Evolutionary conservation across 2,797 vertebrate species (phyloP).

Genomic region (Sebastes trivittatus): DNA sequence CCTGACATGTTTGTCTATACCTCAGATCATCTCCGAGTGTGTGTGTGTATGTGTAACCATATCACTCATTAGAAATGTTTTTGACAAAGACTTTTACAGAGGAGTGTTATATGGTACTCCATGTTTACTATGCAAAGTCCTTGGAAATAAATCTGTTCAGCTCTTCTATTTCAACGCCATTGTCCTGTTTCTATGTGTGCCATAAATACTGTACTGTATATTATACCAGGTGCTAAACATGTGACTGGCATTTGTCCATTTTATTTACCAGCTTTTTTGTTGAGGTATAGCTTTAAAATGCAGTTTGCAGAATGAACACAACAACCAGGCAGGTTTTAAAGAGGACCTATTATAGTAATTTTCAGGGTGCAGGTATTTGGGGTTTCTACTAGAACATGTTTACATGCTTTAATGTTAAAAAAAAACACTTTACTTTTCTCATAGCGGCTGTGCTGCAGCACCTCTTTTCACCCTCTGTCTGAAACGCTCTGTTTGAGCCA

Average conservation of each 20-base stretch:
- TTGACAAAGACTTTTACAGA: background rate
- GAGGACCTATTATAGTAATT: no score
- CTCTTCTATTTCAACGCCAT: conserved; percentile 6
- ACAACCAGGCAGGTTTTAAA: no score
- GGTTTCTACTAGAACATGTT: no score
- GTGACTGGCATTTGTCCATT: background rate
- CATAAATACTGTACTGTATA: background rate
- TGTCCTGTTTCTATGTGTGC: background rate
- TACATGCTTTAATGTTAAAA: no score
- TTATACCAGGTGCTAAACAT: background rate
- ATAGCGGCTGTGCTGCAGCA: no score
- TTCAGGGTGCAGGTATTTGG: no score
- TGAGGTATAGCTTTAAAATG: background rate
- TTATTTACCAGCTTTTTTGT: background rate
- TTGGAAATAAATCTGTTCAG: conserved; percentile 68
- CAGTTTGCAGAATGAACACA: no score
- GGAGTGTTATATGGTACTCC: conserved; percentile 1
- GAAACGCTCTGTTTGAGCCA: no score
- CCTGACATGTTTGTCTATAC: conserved; percentile 35
- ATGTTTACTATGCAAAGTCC: conserved; percentile 73
- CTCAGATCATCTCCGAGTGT: conserved; percentile 22
- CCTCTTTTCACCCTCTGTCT: no score
- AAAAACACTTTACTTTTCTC: no score
- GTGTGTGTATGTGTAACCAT: conserved; percentile 1
- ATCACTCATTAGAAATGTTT: conserved; percentile 17